Percentiles rank a stretch among this genome's conserved stretches.
Evolutionary conservation across 2,113 vertebrate species (phyloP).

Genomic region (Aramus guarauna): DNA sequence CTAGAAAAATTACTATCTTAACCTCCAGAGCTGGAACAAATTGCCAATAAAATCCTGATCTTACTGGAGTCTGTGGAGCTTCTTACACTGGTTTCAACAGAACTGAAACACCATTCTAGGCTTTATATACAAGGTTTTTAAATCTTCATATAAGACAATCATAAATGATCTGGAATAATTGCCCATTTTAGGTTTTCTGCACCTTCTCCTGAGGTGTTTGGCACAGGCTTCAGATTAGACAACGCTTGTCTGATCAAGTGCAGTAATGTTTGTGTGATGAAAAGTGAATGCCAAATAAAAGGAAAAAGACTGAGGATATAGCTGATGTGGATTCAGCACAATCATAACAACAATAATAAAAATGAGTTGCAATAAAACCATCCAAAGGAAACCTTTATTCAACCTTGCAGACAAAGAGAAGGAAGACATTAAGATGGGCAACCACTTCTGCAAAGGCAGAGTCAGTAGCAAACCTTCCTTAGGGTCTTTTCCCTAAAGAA

Average conservation of each 20-base stretch:
- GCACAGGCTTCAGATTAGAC: not conserved
- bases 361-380: not conserved
- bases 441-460: not conserved
- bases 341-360: not conserved
- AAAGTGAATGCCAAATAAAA: not conserved
- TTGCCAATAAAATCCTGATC: not conserved
- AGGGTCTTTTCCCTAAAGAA: not conserved
- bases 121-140: not conserved
- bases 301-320: not conserved
- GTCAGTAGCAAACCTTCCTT: not conserved
- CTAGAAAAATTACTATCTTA: not conserved
- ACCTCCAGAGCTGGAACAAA: not conserved
- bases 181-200: not conserved
- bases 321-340: not conserved
- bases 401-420: not conserved
- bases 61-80: not conserved
- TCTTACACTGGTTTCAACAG: not conserved
- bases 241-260: not conserved
- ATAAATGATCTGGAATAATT: not conserved
- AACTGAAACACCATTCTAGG: not conserved
- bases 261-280: not conserved
- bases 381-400: not conserved
- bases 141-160: not conserved
- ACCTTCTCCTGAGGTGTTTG: not conserved
- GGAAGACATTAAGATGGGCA: not conserved